Conservation (phyloP, 1,140 invertebrate genomes). For the Megathymus violae region DNA sequence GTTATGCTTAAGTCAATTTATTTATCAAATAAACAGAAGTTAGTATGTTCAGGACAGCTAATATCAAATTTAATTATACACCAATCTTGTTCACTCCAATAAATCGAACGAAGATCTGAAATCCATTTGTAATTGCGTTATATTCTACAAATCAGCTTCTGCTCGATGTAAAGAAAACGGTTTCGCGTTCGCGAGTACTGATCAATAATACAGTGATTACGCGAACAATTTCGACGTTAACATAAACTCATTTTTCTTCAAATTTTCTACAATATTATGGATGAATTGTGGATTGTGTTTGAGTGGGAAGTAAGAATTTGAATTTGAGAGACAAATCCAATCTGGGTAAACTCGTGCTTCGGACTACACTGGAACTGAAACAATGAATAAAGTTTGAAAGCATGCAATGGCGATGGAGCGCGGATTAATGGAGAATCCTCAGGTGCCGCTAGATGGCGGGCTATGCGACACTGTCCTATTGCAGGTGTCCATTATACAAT, state of each 20-base stretch:
- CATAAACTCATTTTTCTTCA: no score
- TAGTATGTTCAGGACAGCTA: background rate
- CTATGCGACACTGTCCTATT: constrained; percentile 16
- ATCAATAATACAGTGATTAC: no score
- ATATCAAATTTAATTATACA: background rate
- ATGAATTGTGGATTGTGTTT: no score
- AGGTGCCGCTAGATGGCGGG: constrained; percentile 45
- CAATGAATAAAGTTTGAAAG: constrained; percentile 65
- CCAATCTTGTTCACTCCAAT: background rate
- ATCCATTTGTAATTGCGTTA: background rate
- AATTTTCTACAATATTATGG: no score
- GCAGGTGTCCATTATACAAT: constrained; percentile 11
- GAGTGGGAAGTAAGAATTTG: no score
- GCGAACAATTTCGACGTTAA: no score
- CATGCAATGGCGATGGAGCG: constrained; percentile 48
- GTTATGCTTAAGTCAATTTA: no score
- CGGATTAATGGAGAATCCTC: constrained; percentile 54
- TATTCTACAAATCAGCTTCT: background rate
- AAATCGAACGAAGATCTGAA: background rate
- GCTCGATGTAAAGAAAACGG: background rate
- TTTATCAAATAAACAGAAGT: background rate
- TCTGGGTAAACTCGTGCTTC: constrained; percentile 46
- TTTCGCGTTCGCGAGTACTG: background rate
- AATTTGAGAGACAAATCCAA: constrained; percentile 54
- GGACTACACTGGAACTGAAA: constrained; percentile 49